These are phyloP conservation scores for Halcyon malimbica DNA, from an alignment of 2,113 vertebrate genomes.

Conservation along the genomic window DNA sequence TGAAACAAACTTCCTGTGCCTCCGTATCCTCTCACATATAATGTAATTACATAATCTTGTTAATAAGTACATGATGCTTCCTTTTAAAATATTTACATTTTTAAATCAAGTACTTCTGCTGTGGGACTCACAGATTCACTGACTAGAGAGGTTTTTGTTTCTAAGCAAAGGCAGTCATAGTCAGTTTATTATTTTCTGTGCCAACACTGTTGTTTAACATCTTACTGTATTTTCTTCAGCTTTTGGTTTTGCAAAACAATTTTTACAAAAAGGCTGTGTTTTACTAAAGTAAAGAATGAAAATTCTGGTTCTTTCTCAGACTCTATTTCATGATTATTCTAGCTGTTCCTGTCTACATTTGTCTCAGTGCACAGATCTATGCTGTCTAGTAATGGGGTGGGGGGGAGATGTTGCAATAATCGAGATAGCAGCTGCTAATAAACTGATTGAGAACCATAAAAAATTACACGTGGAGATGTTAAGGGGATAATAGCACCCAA, in stretches of 20 bases:
- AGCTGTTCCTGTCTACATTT: neutral
- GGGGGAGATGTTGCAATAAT: neutral
- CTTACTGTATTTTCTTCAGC: neutral
- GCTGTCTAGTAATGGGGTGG: neutral
- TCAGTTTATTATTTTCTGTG: neutral
- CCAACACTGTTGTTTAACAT: neutral
- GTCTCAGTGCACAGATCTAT: neutral
- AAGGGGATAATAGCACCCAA: neutral
- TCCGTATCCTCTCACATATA: neutral
- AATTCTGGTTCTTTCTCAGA: neutral
- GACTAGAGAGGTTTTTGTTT: neutral
- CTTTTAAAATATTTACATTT: constrained; percentile 22
- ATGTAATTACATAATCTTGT: neutral
- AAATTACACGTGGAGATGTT: neutral
- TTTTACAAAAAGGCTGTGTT: neutral
- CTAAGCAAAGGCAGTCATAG: neutral
- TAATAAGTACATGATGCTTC: neutral
- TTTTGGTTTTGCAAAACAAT: neutral
- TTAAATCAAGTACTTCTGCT: neutral
- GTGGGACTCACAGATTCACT: neutral
- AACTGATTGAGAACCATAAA: neutral
- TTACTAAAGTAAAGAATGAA: neutral
- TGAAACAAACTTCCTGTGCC: neutral
- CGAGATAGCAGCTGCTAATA: neutral
- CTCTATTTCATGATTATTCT: neutral